Evolutionary conservation across 2,113 vertebrate species (phyloP).

Genomic region (Gopherus flavomarginatus): DNA sequence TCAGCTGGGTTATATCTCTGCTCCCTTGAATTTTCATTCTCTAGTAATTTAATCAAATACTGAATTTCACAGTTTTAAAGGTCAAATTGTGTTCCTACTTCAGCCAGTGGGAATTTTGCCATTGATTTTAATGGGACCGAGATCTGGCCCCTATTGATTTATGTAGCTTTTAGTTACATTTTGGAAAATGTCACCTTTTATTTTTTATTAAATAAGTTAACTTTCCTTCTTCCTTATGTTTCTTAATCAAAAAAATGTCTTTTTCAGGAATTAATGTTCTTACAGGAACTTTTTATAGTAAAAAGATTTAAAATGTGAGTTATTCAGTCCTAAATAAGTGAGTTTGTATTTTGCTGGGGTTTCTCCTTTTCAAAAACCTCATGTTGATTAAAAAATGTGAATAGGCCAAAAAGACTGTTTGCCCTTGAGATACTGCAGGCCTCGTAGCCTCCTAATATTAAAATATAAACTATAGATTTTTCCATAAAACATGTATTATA

Average conservation of each 20-base stretch:
- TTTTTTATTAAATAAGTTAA: neutral
- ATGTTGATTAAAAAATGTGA: constrained; percentile 37
- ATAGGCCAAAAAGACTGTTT: neutral
- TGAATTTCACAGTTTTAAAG: constrained; percentile 6
- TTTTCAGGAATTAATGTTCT: constrained; percentile 14
- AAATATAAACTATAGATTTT: neutral
- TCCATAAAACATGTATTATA: neutral
- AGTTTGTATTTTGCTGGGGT: neutral
- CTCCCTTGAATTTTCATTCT: constrained; percentile 67
- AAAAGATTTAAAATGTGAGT: neutral
- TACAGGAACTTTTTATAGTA: neutral
- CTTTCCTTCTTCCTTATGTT: neutral
- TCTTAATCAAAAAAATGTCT: neutral
- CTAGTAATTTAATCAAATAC: neutral
- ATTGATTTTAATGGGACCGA: neutral
- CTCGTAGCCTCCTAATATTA: neutral
- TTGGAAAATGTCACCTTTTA: constrained; percentile 22
- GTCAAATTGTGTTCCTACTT: neutral
- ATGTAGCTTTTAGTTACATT: constrained; percentile 13
- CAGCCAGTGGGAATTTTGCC: neutral
- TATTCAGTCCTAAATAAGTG: neutral
- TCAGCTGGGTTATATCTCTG: constrained; percentile 83
- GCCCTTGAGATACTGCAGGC: neutral
- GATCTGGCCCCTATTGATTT: neutral
- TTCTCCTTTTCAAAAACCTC: constrained; percentile 25